Percentiles rank a stretch among this genome's conserved stretches.
Evolutionary conservation across 2,797 vertebrate species (phyloP).

Genomic region (Oryzias dopingdopingensis): DNA sequence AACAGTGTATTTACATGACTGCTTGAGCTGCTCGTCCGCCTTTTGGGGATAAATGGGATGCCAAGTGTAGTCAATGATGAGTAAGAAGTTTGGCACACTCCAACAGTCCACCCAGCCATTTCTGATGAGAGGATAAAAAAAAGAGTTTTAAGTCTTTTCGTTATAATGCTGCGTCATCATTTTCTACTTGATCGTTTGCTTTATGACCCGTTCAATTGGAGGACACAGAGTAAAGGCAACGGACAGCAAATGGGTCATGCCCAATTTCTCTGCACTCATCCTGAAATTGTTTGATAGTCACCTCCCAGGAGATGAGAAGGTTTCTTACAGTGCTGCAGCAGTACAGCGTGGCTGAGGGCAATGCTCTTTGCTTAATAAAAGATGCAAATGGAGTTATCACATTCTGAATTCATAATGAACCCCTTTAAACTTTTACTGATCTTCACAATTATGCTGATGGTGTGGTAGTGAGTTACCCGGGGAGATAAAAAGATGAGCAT

Average conservation of each 20-base stretch:
- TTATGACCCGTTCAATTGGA: slow-evolving; percentile 45
- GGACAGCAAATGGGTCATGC: slow-evolving; percentile 36
- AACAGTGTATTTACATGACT: slow-evolving; percentile 83
- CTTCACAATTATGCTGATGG: neutral
- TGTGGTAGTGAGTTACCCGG: neutral
- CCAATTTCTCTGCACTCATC: slow-evolving; percentile 32
- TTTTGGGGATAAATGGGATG: slow-evolving; percentile 98
- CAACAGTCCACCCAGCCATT: slow-evolving; percentile 98
- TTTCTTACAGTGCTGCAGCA: slow-evolving; percentile 23
- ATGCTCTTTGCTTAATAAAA: slow-evolving; percentile 26
- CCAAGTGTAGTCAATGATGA: slow-evolving; percentile 97
- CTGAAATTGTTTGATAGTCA: slow-evolving; percentile 34
- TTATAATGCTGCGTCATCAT: slow-evolving; percentile 35
- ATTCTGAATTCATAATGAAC: slow-evolving; percentile 6
- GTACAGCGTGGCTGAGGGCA: slow-evolving; percentile 6
- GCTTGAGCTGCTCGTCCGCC: slow-evolving; percentile 93
- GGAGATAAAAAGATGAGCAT: neutral
- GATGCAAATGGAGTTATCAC: slow-evolving; percentile 23
- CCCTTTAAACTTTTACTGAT: slow-evolving; percentile 13
- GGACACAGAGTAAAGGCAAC: slow-evolving; percentile 27
- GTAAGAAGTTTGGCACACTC: slow-evolving; percentile 92
- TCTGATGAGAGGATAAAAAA: slow-evolving; percentile 62
- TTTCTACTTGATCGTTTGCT: slow-evolving; percentile 46
- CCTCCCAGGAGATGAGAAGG: slow-evolving; percentile 23
- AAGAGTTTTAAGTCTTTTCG: slow-evolving; percentile 18